Base-by-base conservation (phyloP, 2,797 vertebrate species). In the Alauda arvensis region DNA sequence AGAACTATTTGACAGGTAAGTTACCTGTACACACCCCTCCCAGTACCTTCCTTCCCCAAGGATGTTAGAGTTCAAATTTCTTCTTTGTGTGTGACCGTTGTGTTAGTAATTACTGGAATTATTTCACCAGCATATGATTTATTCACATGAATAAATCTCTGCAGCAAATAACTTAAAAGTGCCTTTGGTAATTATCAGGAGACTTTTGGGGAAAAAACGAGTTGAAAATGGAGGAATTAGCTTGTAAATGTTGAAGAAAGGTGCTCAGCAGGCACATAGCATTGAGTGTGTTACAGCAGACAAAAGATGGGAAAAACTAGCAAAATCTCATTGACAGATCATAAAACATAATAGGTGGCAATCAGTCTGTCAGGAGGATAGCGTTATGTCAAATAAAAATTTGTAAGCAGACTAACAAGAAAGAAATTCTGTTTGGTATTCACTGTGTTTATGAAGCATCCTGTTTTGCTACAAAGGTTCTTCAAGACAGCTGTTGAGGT, bases 1-100 rank as follows among this genome's bases (percentile, higher is more conserved):
- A 90, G 98, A 98, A 63, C 94, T 98, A 16, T 98, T 98, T 95
- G 98, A 98, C 96, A 98, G 98, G 98, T 98, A 61, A 96, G 97
- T 95, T 86, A 34, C 14, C 17, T 29, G 20, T 91, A 39, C 12
- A 16, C 31, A 49, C 43, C 16, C 76, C 3, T 9, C 14, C 61
- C 10, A 5, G 14, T 67, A 71, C 23, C 14, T 65, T 83, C 42
- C 20, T 67, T 68, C 42, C 12, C 14, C n/a, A 59, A 6, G 24
- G 18, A 46, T 67, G 28, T 31, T 75, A 21, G 8, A 24, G 5
- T 37, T 40, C 31, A 87, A 7, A 34, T 77, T 74, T 82, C 49
- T 62, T 68, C 25, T 85, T 23, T 39, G 17, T 16, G 13, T 7
- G 6, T 59, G 52, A 71, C 79, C 7, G 17, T 11, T 42, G 3